Conservation (phyloP, 2,888 invertebrate genomes). For the Minunthozetes semirufus region DNA sequence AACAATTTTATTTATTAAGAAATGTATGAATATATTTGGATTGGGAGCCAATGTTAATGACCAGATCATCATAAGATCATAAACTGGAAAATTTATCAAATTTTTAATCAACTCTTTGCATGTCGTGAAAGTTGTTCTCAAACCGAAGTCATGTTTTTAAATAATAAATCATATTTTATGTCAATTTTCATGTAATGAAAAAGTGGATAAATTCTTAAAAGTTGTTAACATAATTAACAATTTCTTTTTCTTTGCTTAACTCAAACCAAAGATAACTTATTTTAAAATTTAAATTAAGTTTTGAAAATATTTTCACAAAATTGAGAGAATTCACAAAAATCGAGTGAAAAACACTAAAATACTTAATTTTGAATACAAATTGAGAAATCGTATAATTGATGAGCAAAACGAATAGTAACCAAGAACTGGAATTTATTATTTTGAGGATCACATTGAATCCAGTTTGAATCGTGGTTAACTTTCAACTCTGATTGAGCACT, state of each 20-base stretch:
- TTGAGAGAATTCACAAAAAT: not conserved
- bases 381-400: no score
- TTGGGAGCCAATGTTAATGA: not conserved
- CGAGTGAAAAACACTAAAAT: not conserved
- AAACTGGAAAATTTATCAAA: not conserved
- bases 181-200: constrained; percentile 4
- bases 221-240: constrained; percentile 18
- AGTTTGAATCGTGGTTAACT: no score
- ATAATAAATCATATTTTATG: constrained; percentile 21
- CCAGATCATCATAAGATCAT: constrained; percentile 2
- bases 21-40: not conserved
- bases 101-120: not conserved
- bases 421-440: no score
- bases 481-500: no score
- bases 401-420: no score
- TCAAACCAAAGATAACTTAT: not conserved
- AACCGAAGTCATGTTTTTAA: not conserved
- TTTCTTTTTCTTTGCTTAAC: not conserved
- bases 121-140: not conserved
- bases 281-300: constrained; percentile 15
- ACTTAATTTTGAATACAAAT: no score
- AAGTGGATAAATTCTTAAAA: not conserved
- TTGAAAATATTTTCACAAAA: not conserved
- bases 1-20: not conserved
- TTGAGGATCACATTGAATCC: no score